phyloP scores from a whole-genome alignment of 2,888 invertebrate genomes.

The Falcaria lacertinaria region DNA sequence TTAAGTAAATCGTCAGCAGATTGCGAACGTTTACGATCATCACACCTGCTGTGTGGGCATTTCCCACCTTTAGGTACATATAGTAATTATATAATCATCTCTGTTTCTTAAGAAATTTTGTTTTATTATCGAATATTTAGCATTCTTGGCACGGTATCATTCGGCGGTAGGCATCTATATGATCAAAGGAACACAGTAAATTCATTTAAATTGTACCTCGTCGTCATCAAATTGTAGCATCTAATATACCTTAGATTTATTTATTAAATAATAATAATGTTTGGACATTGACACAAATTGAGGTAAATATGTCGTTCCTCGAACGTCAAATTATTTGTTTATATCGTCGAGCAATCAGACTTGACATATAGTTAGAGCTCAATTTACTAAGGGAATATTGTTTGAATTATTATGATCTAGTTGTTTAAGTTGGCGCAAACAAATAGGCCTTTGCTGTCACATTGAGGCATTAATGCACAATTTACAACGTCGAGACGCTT shows the following conservation, averaged over 20 bases:
- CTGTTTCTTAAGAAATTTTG: background rate
- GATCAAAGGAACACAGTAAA: no score
- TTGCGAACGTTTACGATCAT: conserved; percentile 21
- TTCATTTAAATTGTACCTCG: no score
- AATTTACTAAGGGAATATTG: no score
- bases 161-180: no score
- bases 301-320: no score
- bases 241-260: no score
- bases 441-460: conserved; percentile 32
- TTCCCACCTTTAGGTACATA: background rate
- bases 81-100: background rate
- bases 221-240: no score
- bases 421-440: conserved; percentile 18
- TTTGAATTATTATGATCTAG: conserved; percentile 19
- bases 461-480: conserved; percentile 45
- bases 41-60: conserved; percentile 13
- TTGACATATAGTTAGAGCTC: background rate
- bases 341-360: no score
- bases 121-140: background rate
- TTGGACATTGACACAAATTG: no score
- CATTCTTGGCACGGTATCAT: background rate
- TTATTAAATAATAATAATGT: no score
- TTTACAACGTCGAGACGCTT: conserved; percentile 42
- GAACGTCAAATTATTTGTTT: no score
- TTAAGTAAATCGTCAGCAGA: conserved; percentile 27